These are phyloP conservation scores for Lepidurus couesii DNA, from an alignment of 1,140 invertebrate species.

Conservation along the genomic window DNA sequence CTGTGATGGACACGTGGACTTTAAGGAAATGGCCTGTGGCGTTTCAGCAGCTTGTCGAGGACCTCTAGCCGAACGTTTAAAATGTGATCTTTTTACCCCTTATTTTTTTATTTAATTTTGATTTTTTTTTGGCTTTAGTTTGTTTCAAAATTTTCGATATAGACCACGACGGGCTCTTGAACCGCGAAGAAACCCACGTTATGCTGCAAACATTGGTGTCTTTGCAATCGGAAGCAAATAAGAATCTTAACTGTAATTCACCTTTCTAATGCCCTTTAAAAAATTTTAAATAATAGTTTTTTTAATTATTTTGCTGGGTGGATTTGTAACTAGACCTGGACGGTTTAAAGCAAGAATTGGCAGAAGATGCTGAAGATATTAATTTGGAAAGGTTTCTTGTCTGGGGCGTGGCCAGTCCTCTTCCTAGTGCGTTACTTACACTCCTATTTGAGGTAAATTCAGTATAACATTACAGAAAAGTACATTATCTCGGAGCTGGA, in stretches of 20 bases:
- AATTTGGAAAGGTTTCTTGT: conserved; percentile 74
- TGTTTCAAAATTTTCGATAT: conserved; percentile 86
- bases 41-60: conserved; percentile 81
- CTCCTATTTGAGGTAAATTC: conserved; percentile 23
- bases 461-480: not conserved
- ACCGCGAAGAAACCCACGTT: conserved; percentile 53
- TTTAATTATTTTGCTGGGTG: not conserved
- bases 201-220: not conserved
- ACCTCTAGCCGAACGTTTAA: conserved; percentile 73
- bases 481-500: conserved; percentile 26
- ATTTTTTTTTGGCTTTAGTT: conserved; percentile 55
- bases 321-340: not conserved
- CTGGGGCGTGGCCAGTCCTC: conserved; percentile 61
- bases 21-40: conserved; percentile 86
- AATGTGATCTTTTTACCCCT: conserved; percentile 59
- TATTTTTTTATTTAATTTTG: not conserved
- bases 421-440: not conserved
- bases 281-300: not conserved
- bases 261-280: not conserved
- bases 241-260: not conserved
- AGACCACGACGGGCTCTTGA: conserved; percentile 69
- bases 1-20: conserved; percentile 79
- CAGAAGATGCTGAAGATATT: conserved; percentile 44
- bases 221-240: not conserved
- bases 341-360: conserved; percentile 31